Percentiles rank a stretch among this genome's conserved stretches.
These are phyloP conservation scores for Melipona beecheii DNA, from an alignment of 2,888 invertebrate genomes.

Conservation along the genomic window DNA sequence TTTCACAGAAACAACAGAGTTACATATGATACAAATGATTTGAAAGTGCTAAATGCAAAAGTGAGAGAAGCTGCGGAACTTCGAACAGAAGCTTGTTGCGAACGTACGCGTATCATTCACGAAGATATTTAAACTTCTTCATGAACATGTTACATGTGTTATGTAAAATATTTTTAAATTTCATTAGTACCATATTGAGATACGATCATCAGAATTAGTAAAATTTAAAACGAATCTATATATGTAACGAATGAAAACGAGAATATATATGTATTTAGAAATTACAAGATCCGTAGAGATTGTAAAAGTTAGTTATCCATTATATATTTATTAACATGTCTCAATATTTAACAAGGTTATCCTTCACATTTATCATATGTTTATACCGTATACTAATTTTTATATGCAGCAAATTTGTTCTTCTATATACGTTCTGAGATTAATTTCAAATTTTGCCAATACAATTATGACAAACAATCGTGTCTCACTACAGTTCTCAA, in stretches of 20 bases:
- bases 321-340: neutral
- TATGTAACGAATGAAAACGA: neutral
- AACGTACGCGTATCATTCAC: neutral
- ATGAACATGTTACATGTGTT: neutral
- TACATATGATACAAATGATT: neutral
- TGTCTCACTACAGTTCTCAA: neutral
- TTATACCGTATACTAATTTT: neutral
- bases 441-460: neutral
- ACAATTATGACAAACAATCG: neutral
- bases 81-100: neutral
- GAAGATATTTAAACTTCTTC: neutral
- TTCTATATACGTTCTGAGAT: neutral
- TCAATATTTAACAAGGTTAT: neutral
- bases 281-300: neutral
- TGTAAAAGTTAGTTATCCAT: neutral
- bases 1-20: conserved; percentile 16
- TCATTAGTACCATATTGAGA: neutral
- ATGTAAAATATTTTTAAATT: no score
- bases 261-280: neutral
- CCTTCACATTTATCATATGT: neutral
- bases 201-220: neutral
- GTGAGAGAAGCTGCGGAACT: neutral
- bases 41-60: conserved; percentile 27
- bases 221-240: neutral
- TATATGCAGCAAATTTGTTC: neutral